Evolutionary conservation across 2,888 invertebrate genomes (phyloP).

Genomic region (Operophtera brumata): DNA sequence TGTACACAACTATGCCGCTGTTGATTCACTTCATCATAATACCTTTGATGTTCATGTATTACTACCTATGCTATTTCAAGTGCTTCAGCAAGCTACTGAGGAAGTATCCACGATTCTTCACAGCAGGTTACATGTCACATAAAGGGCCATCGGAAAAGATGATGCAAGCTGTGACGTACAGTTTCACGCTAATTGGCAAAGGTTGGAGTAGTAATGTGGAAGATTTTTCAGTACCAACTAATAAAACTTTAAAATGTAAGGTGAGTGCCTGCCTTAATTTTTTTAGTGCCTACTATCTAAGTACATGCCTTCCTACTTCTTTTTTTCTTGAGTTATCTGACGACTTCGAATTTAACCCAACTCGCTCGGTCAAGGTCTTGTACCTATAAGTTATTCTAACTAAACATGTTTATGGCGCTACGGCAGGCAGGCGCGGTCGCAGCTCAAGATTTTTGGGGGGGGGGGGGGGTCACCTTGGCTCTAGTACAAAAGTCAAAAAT

Average conservation of each 20-base stretch:
- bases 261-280: too few relatives aligned
- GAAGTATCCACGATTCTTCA: slow-evolving; percentile 49
- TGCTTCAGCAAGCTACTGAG: slow-evolving; percentile 50
- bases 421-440: too few relatives aligned
- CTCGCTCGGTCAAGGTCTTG: too few relatives aligned
- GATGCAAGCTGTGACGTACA: slow-evolving; percentile 44
- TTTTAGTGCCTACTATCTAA: too few relatives aligned
- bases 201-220: slow-evolving; percentile 41
- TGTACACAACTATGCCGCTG: slow-evolving; percentile 48
- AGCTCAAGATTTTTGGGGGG: too few relatives aligned
- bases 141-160: slow-evolving; percentile 51
- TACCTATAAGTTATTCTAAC: too few relatives aligned
- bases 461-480: too few relatives aligned
- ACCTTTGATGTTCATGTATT: slow-evolving; percentile 46
- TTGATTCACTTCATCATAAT: slow-evolving; percentile 47
- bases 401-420: too few relatives aligned
- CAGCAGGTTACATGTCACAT: slow-evolving; percentile 51
- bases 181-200: slow-evolving; percentile 47
- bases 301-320: too few relatives aligned
- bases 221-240: slow-evolving; percentile 31
- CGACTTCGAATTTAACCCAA: too few relatives aligned
- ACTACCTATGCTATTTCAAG: slow-evolving; percentile 46
- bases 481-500: too few relatives aligned
- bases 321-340: too few relatives aligned
- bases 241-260: slow-evolving; percentile 43